Evolutionary conservation across 2,113 vertebrate genomes (phyloP), one percentile per base, ranked within the genome.

Genomic region (Cyanoderma ruficeps): DNA sequence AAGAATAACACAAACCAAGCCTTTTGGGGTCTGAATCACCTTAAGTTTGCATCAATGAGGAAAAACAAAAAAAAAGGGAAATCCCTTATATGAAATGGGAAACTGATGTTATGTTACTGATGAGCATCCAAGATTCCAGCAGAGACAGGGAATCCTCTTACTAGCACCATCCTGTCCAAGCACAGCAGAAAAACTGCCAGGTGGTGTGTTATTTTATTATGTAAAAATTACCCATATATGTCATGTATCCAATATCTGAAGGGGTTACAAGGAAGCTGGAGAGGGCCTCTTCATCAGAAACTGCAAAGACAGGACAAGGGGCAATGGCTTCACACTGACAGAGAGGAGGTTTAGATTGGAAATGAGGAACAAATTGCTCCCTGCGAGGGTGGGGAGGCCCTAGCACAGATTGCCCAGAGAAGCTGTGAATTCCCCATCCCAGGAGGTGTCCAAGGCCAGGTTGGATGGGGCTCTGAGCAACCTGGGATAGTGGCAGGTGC

Each of bases 341-440:
- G 25, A 39, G 15, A n/a, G 10, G 0, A 35, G 24, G 11, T 9
- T 60, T 46, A 53, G 53, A 6, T n/a, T 2, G 6, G 69, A 8
- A 50, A 63, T 56, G 0, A 23, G 31, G 35, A 17, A 42, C 9
- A 28, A 55, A 42, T 37, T 49, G 2, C 13, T 42, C 35, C 25
- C 25, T 55, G 18, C 13, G 55, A 61, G 30, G 3, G 30, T 61
- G 35, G 0, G 0, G 25, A 76, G 47, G 47, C 47, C 17, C 47
- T 69, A 47, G 30, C 55, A 61, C n/a, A 89, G 61, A 41, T 0
- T 82, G 16, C 16, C 11, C 69, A 68, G 53, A 60, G 53, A 5
- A 68, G 30, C 61, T 75, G 61, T 47, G 39, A 16, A 11, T 82
- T 20, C 13, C 17, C 46, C 78, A 61, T 22, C 16, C 47, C 55